Percentiles rank a stretch among this genome's conserved stretches.
These are phyloP conservation scores for Julus scandinavius DNA, from an alignment of 2,888 invertebrate genomes.

Conservation along the genomic window DNA sequence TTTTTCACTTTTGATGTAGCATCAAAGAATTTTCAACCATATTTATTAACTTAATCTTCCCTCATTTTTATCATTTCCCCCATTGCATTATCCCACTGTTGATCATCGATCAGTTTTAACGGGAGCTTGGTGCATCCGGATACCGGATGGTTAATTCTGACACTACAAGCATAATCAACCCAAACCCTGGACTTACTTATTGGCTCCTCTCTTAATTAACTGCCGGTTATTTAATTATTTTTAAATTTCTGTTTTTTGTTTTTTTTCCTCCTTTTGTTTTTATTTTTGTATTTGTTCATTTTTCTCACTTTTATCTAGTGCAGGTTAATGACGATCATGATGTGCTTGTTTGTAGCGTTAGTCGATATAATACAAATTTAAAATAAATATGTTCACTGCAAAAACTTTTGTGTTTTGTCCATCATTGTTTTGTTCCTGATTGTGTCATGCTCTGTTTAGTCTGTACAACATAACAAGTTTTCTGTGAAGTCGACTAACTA, in stretches of 20 bases:
- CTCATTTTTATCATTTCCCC: neutral
- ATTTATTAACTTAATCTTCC: neutral
- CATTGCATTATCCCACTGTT: neutral
- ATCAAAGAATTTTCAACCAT: neutral
- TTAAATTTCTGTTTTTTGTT: neutral
- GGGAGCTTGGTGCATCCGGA: neutral
- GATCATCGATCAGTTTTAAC: neutral
- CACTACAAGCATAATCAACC: neutral
- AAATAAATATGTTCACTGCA: slow-evolving; percentile 42
- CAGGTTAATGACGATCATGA: slow-evolving; percentile 42
- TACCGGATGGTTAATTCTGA: neutral
- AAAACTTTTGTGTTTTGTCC: neutral
- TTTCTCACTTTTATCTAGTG: slow-evolving; percentile 29
- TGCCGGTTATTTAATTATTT: too few relatives aligned
- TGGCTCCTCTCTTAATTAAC: neutral
- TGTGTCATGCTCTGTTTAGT: neutral
- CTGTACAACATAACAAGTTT: too few relatives aligned
- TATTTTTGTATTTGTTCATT: slow-evolving; percentile 38
- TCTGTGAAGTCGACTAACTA: neutral
- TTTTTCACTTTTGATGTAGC: neutral
- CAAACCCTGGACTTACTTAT: neutral
- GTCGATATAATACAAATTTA: slow-evolving; percentile 34
- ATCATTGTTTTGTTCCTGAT: neutral
- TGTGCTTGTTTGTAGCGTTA: slow-evolving; percentile 28
- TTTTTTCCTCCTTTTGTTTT: slow-evolving; percentile 8